Evolutionary conservation across 2,888 invertebrate genomes (phyloP), one percentile per base, ranked within the genome.

Genomic region (Yponomeuta cagnagella): DNA sequence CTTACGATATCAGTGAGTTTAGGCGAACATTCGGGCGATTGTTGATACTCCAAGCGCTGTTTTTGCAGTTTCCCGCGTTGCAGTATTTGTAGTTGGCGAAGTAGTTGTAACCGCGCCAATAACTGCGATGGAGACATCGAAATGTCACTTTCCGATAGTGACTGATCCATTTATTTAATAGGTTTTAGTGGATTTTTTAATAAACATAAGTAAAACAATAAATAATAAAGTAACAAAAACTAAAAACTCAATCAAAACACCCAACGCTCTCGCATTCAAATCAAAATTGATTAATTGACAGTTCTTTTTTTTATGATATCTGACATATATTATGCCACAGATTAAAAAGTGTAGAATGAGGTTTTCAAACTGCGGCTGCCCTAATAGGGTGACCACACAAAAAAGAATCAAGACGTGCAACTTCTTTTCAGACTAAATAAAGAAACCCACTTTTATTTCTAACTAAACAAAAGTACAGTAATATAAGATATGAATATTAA

Each of bases 11-110:
- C 91, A 15, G 90, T 90, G 30, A 87, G 76, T 74, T 81, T 84
- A 10, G 87, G 83, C 4, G 88, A 83, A 71, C 79, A 82, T 79
- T 87, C 87, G 66, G 87, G 77, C 33, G 81, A 81, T 72, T 86
- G 86, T 75, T 85, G 82, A 72, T 86, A 88, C 67, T 87, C 80
- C 73, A 86, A 80, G 48, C 83, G 83, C 73, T 91, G 90, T 80
- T 89, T 88, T 76, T 89, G 86, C 64, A 92, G 79, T 82, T 91
- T 91, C 79, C 87, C 89, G 80, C 88, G 88, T 76, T 91, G 90
- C 72, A 90, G 72, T 63, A 89, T 73, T 77, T 91, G 91, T 68
- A 90, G 77, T 73, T 88, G 90, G 64, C 90, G 82, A 67, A 92
- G 76, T 70, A 88, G 79, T 80, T 90, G 88, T 71, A 92, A 79